These are phyloP conservation scores for Altica lythri DNA, from an alignment of 2,888 invertebrate species.

Conservation along the genomic window DNA sequence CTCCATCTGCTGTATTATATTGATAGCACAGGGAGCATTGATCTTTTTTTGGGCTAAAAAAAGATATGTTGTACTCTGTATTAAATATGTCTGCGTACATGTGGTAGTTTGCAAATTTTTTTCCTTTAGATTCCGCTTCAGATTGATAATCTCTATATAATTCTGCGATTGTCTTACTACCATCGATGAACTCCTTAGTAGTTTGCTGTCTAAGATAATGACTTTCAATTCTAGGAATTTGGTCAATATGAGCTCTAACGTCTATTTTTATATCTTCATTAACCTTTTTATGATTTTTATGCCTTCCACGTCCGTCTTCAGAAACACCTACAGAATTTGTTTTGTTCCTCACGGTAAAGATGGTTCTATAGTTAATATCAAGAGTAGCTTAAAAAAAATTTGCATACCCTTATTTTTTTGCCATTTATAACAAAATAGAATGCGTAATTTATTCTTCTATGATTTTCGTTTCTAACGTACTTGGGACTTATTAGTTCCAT, in stretches of 20 bases:
- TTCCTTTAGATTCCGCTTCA: background rate
- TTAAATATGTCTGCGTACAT: constrained; percentile 24
- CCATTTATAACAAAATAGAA: background rate
- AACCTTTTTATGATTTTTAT: background rate
- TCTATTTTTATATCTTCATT: constrained; percentile 7
- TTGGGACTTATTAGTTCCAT: constrained; percentile 9
- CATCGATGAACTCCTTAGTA: constrained; percentile 16
- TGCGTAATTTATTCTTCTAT: constrained; percentile 11
- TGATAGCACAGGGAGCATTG: constrained; percentile 2
- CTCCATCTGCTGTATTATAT: constrained; percentile 4
- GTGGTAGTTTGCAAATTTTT: constrained; percentile 12
- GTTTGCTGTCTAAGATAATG: constrained; percentile 13
- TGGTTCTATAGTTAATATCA: constrained; percentile 3
- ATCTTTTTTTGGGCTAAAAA: constrained; percentile 9
- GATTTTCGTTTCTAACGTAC: constrained; percentile 7
- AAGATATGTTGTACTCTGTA: constrained; percentile 8
- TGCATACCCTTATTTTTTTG: too few relatives aligned
- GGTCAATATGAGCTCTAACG: constrained; percentile 13
- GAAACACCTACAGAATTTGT: background rate
- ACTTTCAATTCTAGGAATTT: constrained; percentile 14
- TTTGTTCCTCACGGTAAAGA: constrained; percentile 5
- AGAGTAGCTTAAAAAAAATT: too few relatives aligned
- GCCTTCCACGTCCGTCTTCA: constrained; percentile 10
- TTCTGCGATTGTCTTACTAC: constrained; percentile 7
- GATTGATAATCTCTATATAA: constrained; percentile 12